Conservation (phyloP, 2,113 vertebrate species). For the Eidolon helvum region DNA sequence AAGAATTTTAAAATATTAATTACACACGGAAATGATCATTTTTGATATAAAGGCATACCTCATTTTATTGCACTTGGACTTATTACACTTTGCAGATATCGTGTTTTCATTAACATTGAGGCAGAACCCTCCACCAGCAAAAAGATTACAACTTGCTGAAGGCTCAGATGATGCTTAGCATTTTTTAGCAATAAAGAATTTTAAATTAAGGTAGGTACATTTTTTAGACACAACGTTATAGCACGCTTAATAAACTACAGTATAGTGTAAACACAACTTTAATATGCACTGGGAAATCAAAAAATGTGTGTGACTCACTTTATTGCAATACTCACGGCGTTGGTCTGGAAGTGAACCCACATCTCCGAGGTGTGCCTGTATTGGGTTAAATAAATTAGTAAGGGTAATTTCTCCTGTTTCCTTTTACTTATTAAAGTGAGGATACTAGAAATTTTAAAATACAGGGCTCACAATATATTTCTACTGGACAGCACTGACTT, state of each 20-base stretch:
- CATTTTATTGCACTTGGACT: not conserved
- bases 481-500: not conserved
- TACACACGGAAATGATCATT: not conserved
- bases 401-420: not conserved
- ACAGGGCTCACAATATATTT: not conserved
- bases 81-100: not conserved
- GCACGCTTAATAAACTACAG: not conserved
- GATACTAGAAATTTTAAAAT: constrained; percentile 9
- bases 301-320: not conserved
- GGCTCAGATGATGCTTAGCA: not conserved
- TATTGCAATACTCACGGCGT: not conserved
- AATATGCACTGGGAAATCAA: not conserved
- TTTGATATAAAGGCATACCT: not conserved
- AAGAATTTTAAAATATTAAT: not conserved
- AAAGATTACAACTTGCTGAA: not conserved
- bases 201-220: not conserved
- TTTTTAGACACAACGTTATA: not conserved
- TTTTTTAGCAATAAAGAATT: not conserved
- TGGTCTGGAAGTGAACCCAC: not conserved
- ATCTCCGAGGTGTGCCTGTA: not conserved
- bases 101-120: not conserved
- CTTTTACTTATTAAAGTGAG: not conserved
- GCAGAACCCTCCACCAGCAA: not conserved
- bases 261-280: not conserved
- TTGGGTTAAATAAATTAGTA: not conserved